phyloP scores from a whole-genome alignment of 1,140 invertebrate genomes.

The Heliconius hermathena region DNA sequence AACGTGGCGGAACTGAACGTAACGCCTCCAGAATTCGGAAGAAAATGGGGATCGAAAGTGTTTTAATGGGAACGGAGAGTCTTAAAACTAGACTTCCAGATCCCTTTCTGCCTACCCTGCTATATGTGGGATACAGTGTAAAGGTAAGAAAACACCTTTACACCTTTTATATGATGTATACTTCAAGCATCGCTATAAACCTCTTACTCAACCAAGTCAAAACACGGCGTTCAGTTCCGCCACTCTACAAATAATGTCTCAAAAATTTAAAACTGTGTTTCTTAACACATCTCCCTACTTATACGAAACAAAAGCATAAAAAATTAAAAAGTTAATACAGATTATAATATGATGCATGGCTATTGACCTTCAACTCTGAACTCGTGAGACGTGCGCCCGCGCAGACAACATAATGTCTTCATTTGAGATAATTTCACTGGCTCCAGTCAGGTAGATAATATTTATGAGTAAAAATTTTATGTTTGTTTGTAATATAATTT shows the following conservation, averaged over 20 bases:
- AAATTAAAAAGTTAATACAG: not conserved
- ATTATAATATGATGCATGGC: not conserved
- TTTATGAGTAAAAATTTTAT: not conserved
- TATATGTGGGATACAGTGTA: too few relatives aligned
- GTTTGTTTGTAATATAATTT: not conserved
- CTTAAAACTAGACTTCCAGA: too few relatives aligned
- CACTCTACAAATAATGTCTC: too few relatives aligned
- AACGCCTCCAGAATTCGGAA: too few relatives aligned
- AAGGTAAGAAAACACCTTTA: too few relatives aligned
- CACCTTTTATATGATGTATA: too few relatives aligned
- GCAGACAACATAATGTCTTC: slow-evolving; percentile 60
- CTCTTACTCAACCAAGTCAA: not conserved
- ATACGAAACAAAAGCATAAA: not conserved
- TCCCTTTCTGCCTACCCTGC: too few relatives aligned
- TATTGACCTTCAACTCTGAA: slow-evolving; percentile 37
- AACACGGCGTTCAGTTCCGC: not conserved
- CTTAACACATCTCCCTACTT: not conserved
- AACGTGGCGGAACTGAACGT: too few relatives aligned
- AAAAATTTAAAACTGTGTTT: too few relatives aligned
- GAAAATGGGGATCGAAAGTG: too few relatives aligned
- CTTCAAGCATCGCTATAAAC: too few relatives aligned
- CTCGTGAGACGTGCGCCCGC: slow-evolving; percentile 44
- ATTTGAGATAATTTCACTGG: slow-evolving; percentile 58
- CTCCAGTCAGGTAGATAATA: not conserved
- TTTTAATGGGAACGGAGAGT: too few relatives aligned